Percentiles rank a stretch among this genome's conserved stretches.
Evolutionary conservation across 1,140 invertebrate species (phyloP).

Genomic region (Sycophaga agraensis): DNA sequence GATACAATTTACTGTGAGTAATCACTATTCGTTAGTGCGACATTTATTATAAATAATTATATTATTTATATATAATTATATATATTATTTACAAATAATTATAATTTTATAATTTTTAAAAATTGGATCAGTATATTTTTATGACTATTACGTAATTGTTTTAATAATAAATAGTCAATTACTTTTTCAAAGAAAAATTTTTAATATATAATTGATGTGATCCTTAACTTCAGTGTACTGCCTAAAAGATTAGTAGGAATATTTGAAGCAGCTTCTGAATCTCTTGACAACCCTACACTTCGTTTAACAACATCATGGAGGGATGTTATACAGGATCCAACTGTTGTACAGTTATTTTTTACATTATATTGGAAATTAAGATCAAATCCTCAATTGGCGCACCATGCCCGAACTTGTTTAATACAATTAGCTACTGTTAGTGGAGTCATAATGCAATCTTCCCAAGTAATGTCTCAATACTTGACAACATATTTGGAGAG

Average conservation of each 20-base stretch:
- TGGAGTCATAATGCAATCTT: constrained; percentile 65
- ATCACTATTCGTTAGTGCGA: no score
- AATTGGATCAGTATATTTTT: no score
- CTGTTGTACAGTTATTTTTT: constrained; percentile 77
- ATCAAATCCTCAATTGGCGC: constrained; percentile 70
- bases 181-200: background rate
- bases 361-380: constrained; percentile 82
- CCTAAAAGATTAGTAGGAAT: constrained; percentile 70
- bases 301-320: constrained; percentile 68
- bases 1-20: no score
- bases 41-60: background rate
- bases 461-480: constrained; percentile 68
- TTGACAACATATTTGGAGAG: constrained; percentile 70
- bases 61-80: background rate
- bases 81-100: background rate
- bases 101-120: no score
- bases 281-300: constrained; percentile 67
- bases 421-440: constrained; percentile 77
- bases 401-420: constrained; percentile 77
- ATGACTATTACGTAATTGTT: background rate
- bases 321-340: constrained; percentile 73
- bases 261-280: constrained; percentile 71
- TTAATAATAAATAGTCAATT: no score
- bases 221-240: constrained; percentile 61
- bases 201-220: constrained; percentile 22